A percentile compares a stretch with the other conserved stretches of the same genome.
Evolutionary conservation across 2,113 vertebrate species (phyloP).

Genomic region (Protomyctophum bolini): DNA sequence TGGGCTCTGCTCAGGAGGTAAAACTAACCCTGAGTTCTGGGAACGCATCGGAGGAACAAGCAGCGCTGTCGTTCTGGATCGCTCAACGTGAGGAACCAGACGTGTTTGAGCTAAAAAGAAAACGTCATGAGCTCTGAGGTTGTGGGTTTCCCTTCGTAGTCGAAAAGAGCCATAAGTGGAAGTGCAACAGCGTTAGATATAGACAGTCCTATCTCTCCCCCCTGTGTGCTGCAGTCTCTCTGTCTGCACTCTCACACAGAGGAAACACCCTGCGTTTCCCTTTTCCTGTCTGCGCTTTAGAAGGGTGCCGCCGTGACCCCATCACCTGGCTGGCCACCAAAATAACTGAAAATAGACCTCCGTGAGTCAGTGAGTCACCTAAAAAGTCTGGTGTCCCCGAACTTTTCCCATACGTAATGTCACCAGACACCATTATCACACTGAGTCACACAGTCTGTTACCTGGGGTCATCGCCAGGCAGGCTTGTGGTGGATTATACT

Average conservation of each 20-base stretch:
- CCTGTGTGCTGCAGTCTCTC: constrained; percentile 5
- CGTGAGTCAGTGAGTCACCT: neutral
- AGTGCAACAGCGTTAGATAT: neutral
- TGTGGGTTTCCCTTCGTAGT: too few relatives aligned
- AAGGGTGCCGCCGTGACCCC: constrained; percentile 26
- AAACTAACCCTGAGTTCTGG: too few relatives aligned
- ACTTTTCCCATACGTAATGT: constrained; percentile 41
- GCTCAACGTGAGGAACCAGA: too few relatives aligned
- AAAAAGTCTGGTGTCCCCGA: neutral
- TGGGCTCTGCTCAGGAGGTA: too few relatives aligned
- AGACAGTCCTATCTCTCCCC: constrained; percentile 15
- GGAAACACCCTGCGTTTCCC: constrained; percentile 68
- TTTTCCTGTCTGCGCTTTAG: constrained; percentile 68
- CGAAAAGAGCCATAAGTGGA: too few relatives aligned
- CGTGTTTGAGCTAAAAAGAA: too few relatives aligned
- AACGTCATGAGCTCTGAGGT: too few relatives aligned
- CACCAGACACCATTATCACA: constrained; percentile 20
- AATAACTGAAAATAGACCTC: constrained; percentile 47
- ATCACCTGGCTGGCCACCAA: constrained; percentile 43
- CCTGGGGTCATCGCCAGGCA: too few relatives aligned
- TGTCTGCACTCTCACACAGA: constrained; percentile 47
- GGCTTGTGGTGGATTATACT: too few relatives aligned
- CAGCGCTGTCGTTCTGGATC: too few relatives aligned
- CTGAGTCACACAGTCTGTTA: constrained; percentile 7
- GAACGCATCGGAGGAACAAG: too few relatives aligned